Percentiles rank a stretch among this genome's conserved stretches.
These are phyloP conservation scores for Lasioglossum oenotherae DNA, from an alignment of 2,888 invertebrate species.

Conservation along the genomic window DNA sequence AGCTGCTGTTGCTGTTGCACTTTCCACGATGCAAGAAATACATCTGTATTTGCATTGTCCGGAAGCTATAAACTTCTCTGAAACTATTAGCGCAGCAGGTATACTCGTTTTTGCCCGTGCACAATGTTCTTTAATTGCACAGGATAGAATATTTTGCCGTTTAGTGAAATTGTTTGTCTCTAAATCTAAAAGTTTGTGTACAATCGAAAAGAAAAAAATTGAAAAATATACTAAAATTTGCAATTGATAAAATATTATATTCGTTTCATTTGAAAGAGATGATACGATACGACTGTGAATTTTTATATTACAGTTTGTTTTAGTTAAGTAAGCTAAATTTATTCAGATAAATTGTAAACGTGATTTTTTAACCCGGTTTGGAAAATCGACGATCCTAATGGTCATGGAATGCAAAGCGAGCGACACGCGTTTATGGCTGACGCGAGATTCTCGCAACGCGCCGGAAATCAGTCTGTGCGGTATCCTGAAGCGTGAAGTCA, in stretches of 20 bases:
- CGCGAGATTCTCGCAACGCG: conserved; percentile 43
- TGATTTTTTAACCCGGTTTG: background rate
- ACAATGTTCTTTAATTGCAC: background rate
- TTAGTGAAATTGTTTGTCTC: background rate
- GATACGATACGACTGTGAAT: background rate
- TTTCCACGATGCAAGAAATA: background rate
- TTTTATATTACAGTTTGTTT: background rate
- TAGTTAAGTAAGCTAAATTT: background rate
- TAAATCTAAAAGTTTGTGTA: too few relatives aligned
- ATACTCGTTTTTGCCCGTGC: background rate
- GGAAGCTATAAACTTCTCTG: background rate
- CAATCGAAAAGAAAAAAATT: background rate
- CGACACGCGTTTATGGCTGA: conserved; percentile 47
- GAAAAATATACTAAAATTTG: background rate
- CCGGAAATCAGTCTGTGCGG: conserved; percentile 35
- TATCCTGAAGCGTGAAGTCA: conserved; percentile 44
- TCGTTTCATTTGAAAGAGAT: background rate
- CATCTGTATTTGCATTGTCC: background rate
- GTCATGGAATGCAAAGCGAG: conserved; percentile 42
- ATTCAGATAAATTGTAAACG: background rate
- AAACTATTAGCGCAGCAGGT: background rate
- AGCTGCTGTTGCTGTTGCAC: background rate
- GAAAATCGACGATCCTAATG: conserved; percentile 6
- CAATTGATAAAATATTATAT: background rate
- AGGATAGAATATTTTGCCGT: background rate